Base-by-base conservation (phyloP, 2,888 invertebrate genomes). In the Yponomeuta evonymella region DNA sequence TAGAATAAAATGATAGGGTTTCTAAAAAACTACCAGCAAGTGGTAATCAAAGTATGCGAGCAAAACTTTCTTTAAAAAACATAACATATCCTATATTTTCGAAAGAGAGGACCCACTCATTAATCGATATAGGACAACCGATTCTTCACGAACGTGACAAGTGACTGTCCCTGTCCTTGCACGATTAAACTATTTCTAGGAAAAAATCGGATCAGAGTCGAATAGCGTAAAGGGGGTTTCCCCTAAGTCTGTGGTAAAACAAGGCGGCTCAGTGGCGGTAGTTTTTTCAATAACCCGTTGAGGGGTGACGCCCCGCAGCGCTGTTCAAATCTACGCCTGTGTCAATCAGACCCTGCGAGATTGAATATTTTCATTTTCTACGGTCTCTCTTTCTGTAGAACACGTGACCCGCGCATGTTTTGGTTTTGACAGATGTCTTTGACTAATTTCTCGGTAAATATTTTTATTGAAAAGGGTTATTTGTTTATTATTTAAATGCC, bases 241-340 rank as follows among this genome's bases (percentile, higher is more conserved):
- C 51, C 48, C 15, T 67, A 12, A 65, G 65, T 43, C 67, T 67
- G 86, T 77, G 85, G 86, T 84, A 76, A 78, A 84, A 85, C 86
- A 85, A 87, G 88, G 86, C 86, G 85, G 85, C 81, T 79, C 80
- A 79, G 77, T 79, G 79, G 80, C 79, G 75, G 81, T 80, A 83
- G 83, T 86, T 86, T 85, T 83, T 86, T 84, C 83, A 85, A 83
- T 81, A 84, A 88, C 87, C 90, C 90, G 87, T 88, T 85, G 79
- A 82, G 83, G 79, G 73, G 62, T 48, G 73, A 68, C 81, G 73
- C 76, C 91, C 90, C 84, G 89, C 86, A 76, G 90, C 72, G 89
- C 81, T 82, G 77, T 82, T 84, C 88, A 81, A 85, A 85, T 84
- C 81, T 85, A 83, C 80, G 80, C 77, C 65, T 78, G 78, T 79